Evolutionary conservation across 92 coral and sea anemone genomes (phyloP), one percentile per base, ranked within the genome.

Genomic region (Porites cylindrica): DNA sequence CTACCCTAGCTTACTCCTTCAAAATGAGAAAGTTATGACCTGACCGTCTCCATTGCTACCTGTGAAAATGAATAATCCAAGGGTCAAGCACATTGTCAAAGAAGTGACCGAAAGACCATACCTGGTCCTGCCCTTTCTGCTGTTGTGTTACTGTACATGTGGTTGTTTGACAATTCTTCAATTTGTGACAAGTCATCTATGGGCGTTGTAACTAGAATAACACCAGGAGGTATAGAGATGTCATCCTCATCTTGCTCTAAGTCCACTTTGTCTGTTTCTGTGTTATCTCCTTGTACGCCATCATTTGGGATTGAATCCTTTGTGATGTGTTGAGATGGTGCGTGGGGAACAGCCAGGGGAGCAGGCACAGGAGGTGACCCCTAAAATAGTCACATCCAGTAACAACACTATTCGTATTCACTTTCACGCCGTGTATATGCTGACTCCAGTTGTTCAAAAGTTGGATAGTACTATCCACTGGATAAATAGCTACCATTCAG

Each of bases 161-260:
- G 53, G 56, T 19, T 19, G 13, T 19, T 3, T 29, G 67, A 6
- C 10, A 18, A 14, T 21, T 9, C 54, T 21, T 69, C 56, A 29
- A 43, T 69, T 75, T 73, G 70, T 62, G 91, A 70, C 74, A 89
- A 66, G 56, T 92, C 93, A 63, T 89, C 88, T 8, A 91, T 91
- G 68, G 87, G 66, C 17, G 93, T 82, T 2, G 92, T 90, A 51
- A 92, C 95, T 71, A 85, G 78, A 59, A 89, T 92, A 23, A 89
- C 93, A 23, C 91, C 95, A 38, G 95, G 88, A 1, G 95, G 95
- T 52, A 89, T 23, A 13, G 92, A 89, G 51, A 62, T 7, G 20
- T 89, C 88, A 29, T 92, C 95, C 18, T 92, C 95, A 23, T 89
- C 92, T 24, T 70, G 20, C 6, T 70, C 87, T 14, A 72, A 83